phyloP scores from a whole-genome alignment of 2,113 vertebrate species.

The Gyps fulvus region DNA sequence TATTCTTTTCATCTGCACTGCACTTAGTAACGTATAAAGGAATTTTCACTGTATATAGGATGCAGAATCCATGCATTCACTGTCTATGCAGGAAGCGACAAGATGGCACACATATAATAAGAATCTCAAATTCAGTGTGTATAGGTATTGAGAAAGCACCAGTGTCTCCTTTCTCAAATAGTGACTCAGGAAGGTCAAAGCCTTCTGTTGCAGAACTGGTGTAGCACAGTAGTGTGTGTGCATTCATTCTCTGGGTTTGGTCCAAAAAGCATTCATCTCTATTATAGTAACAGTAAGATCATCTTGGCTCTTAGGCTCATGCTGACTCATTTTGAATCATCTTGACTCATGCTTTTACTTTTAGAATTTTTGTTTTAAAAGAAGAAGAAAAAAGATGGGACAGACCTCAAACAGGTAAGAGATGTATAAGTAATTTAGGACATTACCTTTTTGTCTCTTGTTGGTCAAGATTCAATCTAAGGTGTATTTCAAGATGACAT shows the following conservation, averaged over 20 bases:
- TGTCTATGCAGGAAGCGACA: neutral
- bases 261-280: neutral
- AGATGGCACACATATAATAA: accelerated
- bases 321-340: neutral
- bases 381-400: accelerated
- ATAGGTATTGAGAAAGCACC: accelerated
- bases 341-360: neutral
- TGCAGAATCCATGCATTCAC: neutral
- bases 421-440: neutral
- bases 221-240: neutral
- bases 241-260: neutral
- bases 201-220: neutral
- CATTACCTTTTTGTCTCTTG: accelerated
- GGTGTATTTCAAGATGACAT: neutral
- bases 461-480: neutral
- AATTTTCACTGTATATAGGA: accelerated
- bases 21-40: neutral
- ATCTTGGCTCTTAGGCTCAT: neutral
- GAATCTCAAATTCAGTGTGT: neutral
- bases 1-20: neutral
- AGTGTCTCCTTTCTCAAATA: neutral
- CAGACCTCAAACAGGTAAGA: neutral
- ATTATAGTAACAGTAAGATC: neutral
- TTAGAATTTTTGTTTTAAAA: neutral
- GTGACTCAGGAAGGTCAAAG: neutral